Base-by-base conservation (phyloP, 2,888 invertebrate genomes). In the Lepidonotus clava region DNA sequence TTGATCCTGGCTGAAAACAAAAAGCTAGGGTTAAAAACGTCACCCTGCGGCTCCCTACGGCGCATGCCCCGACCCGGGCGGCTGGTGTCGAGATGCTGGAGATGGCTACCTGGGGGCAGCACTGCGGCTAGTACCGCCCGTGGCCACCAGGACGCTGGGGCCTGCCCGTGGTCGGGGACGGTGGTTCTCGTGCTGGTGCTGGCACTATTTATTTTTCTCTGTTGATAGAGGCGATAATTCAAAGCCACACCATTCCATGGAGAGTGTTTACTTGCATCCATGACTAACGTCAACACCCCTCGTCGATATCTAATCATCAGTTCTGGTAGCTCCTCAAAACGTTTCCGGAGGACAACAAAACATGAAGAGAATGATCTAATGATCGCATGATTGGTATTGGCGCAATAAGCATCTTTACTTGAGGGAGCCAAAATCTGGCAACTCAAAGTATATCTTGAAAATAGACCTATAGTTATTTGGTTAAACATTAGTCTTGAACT, bases 51-150 rank as follows among this genome's bases (percentile, higher is more conserved):
- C n/a, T n/a, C n/a, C n/a, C n/a, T n/a, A n/a, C n/a, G n/a, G n/a
- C n/a, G n/a, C n/a, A n/a, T n/a, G n/a, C n/a, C n/a, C n/a, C n/a
- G n/a, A n/a, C n/a, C n/a, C n/a, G n/a, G 36, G 11, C 71, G 5
- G 56, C 56, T n/a, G 14, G n/a, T n/a, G 11, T n/a, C 56, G 56
- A 18, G 71, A 71, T 71, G 71, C 8, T 34, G 36, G 71, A 71
- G 36, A n/a, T 71, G 71, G 6, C 71, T n/a, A 71, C 71, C 21
- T 71, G 71, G 36, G 71, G 71, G 71, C 71, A 71, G 71, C 71
- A 71, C 71, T 38, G 71, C 24, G 14, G 36, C 71, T 36, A 71
- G 71, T 71, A 36, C 71, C 2, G 6, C 14, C 71, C 71, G 36
- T 32, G 36, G 11, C 38, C 71, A 71, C 71, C 38, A 71, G 36